Conservation (phyloP, 2,797 vertebrate genomes). For the Ptychobarbus kaznakovi region DNA sequence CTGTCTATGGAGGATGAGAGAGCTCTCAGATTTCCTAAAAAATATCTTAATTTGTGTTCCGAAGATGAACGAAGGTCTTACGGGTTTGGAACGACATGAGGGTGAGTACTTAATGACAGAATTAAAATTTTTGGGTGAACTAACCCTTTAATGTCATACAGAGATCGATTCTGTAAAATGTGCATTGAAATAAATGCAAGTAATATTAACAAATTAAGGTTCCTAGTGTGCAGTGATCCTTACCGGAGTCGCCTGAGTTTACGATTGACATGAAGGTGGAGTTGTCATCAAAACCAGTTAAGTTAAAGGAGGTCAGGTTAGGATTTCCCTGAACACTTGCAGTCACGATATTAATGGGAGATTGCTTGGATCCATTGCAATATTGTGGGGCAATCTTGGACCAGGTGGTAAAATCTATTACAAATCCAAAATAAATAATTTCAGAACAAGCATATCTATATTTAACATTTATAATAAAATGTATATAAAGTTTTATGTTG, state of each 20-base stretch:
- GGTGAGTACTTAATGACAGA: too few species aligned
- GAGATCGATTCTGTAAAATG: not conserved
- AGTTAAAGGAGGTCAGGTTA: slow-evolving; percentile 28
- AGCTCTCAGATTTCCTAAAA: too few species aligned
- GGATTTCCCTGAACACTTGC: rapidly evolving
- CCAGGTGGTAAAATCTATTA: slow-evolving; percentile 55
- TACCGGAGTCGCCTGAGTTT: slow-evolving; percentile 54
- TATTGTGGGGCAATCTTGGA: rapidly evolving
- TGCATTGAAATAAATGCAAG: too few species aligned
- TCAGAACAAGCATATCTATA: not conserved
- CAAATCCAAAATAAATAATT: not conserved
- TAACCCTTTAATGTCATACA: too few species aligned
- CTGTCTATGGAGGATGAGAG: too few species aligned
- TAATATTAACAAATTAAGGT: not conserved
- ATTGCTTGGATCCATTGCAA: slow-evolving; percentile 58
- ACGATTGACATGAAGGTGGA: rapidly evolving
- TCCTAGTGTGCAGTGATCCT: not conserved
- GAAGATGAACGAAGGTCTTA: too few species aligned
- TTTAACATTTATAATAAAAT: not conserved
- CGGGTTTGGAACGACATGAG: too few species aligned
- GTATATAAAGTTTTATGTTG: not conserved
- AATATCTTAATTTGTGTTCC: too few species aligned
- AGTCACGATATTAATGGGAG: slow-evolving; percentile 62
- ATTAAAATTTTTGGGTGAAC: too few species aligned
- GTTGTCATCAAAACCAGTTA: slow-evolving; percentile 49